Conservation (phyloP, 2,113 vertebrate species). For the Pyrgilauda ruficollis region DNA sequence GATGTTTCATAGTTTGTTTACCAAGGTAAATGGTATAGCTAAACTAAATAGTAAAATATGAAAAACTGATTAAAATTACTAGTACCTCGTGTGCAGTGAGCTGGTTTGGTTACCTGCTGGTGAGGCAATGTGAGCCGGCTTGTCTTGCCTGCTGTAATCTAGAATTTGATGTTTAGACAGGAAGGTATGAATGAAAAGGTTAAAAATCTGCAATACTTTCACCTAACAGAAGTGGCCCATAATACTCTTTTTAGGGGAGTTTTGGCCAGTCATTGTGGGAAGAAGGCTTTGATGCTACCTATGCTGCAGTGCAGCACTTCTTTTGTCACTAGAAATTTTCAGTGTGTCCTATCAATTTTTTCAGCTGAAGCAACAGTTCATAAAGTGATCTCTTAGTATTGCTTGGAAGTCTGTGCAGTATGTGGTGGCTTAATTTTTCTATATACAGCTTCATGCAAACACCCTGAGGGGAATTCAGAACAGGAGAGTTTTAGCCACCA, state of each 20-base stretch:
- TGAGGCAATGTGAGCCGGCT: fast-evolving
- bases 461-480: not conserved
- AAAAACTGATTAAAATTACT: not conserved
- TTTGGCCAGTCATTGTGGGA: not conserved
- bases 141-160: not conserved
- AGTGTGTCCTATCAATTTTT: not conserved
- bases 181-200: not conserved
- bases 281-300: not conserved
- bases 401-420: not conserved
- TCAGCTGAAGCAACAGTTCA: not conserved
- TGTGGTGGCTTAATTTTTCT: not conserved
- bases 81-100: not conserved
- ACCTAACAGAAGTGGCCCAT: not conserved
- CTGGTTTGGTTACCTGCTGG: not conserved
- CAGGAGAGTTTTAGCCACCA: not conserved
- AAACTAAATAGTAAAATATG: not conserved
- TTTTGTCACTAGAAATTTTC: not conserved
- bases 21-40: not conserved
- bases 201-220: not conserved
- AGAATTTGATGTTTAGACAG: not conserved
- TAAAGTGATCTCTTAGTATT: not conserved
- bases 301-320: not conserved
- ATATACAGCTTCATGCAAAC: not conserved
- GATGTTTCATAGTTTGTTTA: not conserved
- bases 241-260: not conserved